phyloP scores from a whole-genome alignment of 64 coral and sea anemone species.

The Montipora sp. region DNA sequence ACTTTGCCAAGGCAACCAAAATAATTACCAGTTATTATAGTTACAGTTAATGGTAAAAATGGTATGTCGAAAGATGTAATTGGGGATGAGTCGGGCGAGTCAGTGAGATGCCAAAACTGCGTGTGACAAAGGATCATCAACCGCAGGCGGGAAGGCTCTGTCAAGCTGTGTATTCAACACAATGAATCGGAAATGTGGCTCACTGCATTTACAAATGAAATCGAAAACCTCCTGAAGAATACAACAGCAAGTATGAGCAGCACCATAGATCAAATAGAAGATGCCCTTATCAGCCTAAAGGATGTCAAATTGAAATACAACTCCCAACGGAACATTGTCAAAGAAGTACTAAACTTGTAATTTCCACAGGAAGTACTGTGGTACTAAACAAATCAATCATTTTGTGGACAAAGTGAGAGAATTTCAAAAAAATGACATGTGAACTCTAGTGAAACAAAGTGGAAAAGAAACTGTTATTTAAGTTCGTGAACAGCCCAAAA shows the following conservation, averaged over 20 bases:
- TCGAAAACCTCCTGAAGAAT: background rate
- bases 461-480: too few species aligned
- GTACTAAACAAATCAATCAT: background rate
- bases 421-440: background rate
- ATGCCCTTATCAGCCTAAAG: slow-evolving; percentile 16
- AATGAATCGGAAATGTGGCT: slow-evolving; percentile 43
- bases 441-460: too few species aligned
- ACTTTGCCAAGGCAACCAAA: background rate
- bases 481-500: too few species aligned
- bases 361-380: too few species aligned
- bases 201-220: slow-evolving; percentile 45
- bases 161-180: slow-evolving; percentile 29
- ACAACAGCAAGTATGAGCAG: background rate
- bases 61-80: background rate
- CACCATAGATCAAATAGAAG: slow-evolving; percentile 46
- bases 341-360: background rate
- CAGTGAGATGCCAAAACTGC: slow-evolving; percentile 51
- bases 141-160: slow-evolving; percentile 24
- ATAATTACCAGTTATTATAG: background rate
- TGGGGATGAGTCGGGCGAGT: slow-evolving; percentile 31
- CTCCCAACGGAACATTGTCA: slow-evolving; percentile 10
- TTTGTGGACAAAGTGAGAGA: background rate
- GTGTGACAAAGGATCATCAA: slow-evolving; percentile 22
- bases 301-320: slow-evolving; percentile 35
- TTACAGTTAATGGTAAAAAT: background rate